A percentile compares a stretch with the other conserved stretches of the same genome.
Conservation (phyloP, 2,797 vertebrate species). For the Lates japonicus region DNA sequence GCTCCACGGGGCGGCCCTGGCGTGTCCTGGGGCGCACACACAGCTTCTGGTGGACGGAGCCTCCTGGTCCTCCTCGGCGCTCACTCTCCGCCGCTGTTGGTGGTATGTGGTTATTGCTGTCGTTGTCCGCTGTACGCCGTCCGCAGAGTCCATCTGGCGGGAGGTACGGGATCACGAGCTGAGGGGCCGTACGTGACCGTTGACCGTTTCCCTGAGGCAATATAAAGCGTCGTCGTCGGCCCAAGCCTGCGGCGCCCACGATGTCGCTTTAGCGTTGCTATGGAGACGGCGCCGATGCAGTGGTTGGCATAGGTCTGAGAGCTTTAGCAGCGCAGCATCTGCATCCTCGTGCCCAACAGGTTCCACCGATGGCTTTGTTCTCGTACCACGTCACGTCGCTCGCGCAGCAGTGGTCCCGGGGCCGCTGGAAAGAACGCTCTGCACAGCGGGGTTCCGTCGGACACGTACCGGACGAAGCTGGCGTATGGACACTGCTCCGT, state of each 20-base stretch:
- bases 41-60: slow-evolving; percentile 86
- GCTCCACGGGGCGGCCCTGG: slow-evolving; percentile 82
- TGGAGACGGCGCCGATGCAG: slow-evolving; percentile 97
- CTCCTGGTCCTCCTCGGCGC: slow-evolving; percentile 55
- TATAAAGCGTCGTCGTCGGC: slow-evolving; percentile 81
- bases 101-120: neutral
- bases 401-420: slow-evolving; percentile 94
- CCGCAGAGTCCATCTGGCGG: slow-evolving; percentile 79
- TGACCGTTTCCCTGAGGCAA: slow-evolving; percentile 82
- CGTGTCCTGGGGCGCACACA: slow-evolving; percentile 86
- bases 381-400: slow-evolving; percentile 96
- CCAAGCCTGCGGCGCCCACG: slow-evolving; percentile 90
- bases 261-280: slow-evolving; percentile 97
- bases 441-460: slow-evolving; percentile 95
- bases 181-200: slow-evolving; percentile 80
- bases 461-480: slow-evolving; percentile 95
- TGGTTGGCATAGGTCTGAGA: slow-evolving; percentile 99
- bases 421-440: slow-evolving; percentile 97
- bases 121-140: slow-evolving; percentile 72
- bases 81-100: neutral
- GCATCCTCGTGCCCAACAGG: slow-evolving; percentile 97
- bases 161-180: slow-evolving; percentile 83
- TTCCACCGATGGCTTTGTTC: slow-evolving; percentile 98
- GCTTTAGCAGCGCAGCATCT: slow-evolving; percentile 96
- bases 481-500: slow-evolving; percentile 95